Evolutionary conservation across 2,888 invertebrate species (phyloP).

Genomic region (Uropetala carovei): DNA sequence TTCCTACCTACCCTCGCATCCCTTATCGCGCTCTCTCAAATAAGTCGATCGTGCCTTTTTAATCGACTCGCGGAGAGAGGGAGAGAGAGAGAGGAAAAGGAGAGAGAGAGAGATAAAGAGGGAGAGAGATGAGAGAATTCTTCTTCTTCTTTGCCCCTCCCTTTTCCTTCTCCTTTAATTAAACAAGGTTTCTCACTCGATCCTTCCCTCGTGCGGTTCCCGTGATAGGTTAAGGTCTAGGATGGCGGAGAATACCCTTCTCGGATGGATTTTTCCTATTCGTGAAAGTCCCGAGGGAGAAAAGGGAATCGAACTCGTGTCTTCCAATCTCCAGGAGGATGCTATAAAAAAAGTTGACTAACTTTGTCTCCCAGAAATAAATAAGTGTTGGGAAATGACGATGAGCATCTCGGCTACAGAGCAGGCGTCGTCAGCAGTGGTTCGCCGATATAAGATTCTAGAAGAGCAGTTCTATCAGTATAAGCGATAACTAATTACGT

Average conservation of each 20-base stretch:
- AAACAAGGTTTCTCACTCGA: slow-evolving; percentile 39
- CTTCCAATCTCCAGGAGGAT: background rate
- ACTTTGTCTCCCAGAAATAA: no score
- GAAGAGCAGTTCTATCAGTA: no score
- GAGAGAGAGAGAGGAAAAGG: background rate
- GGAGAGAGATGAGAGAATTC: background rate
- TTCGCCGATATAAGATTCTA: no score
- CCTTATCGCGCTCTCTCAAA: slow-evolving; percentile 56
- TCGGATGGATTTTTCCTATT: no score
- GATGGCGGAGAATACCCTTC: background rate
- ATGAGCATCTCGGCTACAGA: no score
- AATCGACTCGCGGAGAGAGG: slow-evolving; percentile 26
- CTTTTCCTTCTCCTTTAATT: slow-evolving; percentile 20
- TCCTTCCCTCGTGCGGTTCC: background rate
- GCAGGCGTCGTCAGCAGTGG: no score
- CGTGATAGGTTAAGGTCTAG: background rate
- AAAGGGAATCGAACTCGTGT: background rate
- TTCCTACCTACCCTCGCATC: background rate
- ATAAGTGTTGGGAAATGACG: no score
- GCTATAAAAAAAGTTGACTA: no score
- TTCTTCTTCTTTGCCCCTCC: background rate
- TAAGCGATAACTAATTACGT: no score
- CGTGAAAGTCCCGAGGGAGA: no score
- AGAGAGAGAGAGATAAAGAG: no score
- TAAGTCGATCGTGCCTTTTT: slow-evolving; percentile 62